Evolutionary conservation across 2,888 invertebrate species (phyloP).

Genomic region (Philereme vetulata): DNA sequence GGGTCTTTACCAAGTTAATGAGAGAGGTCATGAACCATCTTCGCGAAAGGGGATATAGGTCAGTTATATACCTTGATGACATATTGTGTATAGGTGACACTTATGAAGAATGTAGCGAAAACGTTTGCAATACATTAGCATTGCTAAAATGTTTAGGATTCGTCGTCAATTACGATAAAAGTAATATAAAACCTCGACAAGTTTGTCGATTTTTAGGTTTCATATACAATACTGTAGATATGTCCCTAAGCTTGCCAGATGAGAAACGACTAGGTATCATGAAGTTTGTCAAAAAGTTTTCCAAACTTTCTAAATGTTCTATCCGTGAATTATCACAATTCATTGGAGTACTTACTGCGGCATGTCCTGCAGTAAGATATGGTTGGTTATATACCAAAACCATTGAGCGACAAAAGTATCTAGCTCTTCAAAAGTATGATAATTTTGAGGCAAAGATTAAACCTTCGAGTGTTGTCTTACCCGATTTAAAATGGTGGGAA

Average conservation of each 20-base stretch:
- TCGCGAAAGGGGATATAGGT: too few relatives aligned
- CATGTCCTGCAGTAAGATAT: conserved; percentile 37
- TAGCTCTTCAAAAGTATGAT: conserved; percentile 11
- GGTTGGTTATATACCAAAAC: conserved; percentile 36
- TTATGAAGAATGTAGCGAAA: too few relatives aligned
- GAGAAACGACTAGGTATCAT: conserved; percentile 28
- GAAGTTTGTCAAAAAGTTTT: conserved; percentile 17
- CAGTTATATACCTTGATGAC: too few relatives aligned
- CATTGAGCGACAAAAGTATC: conserved; percentile 31
- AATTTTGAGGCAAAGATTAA: not conserved
- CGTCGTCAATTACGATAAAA: too few relatives aligned
- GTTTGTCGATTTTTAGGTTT: too few relatives aligned
- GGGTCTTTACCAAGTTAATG: too few relatives aligned
- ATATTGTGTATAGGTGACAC: too few relatives aligned
- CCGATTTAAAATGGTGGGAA: not conserved
- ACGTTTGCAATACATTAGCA: too few relatives aligned
- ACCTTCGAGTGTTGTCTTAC: not conserved
- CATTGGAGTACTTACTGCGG: conserved; percentile 27
- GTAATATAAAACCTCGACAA: too few relatives aligned
- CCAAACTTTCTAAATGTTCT: conserved; percentile 7
- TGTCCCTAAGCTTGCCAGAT: conserved; percentile 15
- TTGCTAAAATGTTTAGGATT: too few relatives aligned
- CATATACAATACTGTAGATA: not conserved
- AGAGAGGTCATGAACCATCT: too few relatives aligned
- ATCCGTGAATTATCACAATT: conserved; percentile 33